These are phyloP conservation scores for Atopsyche davidsoni DNA, from an alignment of 1,140 invertebrate species.

Conservation along the genomic window DNA sequence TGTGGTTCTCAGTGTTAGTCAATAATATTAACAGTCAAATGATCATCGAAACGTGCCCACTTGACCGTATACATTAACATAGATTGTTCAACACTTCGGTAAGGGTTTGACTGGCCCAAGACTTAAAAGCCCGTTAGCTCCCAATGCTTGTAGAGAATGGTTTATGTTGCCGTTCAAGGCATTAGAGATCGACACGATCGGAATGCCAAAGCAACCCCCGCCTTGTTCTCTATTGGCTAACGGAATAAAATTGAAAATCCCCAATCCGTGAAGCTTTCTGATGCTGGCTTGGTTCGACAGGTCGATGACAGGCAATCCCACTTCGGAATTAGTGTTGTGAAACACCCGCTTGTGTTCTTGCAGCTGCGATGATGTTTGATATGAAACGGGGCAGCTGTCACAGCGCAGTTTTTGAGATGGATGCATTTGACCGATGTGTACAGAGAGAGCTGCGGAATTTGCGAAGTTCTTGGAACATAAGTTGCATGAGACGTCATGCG, in stretches of 20 bases:
- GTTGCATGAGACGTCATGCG: slow-evolving; percentile 38
- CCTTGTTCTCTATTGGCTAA: slow-evolving; percentile 57
- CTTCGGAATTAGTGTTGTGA: slow-evolving; percentile 56
- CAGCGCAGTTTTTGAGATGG: slow-evolving; percentile 53
- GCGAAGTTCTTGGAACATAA: slow-evolving; percentile 38
- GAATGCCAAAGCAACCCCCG: slow-evolving; percentile 62
- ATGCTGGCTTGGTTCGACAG: slow-evolving; percentile 59
- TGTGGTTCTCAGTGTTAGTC: too few species aligned
- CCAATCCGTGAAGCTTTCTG: slow-evolving; percentile 56
- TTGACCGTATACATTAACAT: too few species aligned
- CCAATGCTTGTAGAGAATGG: slow-evolving; percentile 55
- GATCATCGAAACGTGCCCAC: too few species aligned
- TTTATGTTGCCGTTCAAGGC: slow-evolving; percentile 52
- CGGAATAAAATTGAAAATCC: slow-evolving; percentile 68
- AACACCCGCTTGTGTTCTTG: slow-evolving; percentile 63
- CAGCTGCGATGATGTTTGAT: slow-evolving; percentile 59
- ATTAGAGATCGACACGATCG: slow-evolving; percentile 64
- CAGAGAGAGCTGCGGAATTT: slow-evolving; percentile 31
- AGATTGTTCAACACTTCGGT: slow-evolving; percentile 36
- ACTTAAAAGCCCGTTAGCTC: slow-evolving; percentile 60
- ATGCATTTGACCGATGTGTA: slow-evolving; percentile 41
- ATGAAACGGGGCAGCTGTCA: slow-evolving; percentile 63
- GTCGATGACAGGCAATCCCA: slow-evolving; percentile 68
- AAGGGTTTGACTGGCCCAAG: slow-evolving; percentile 63
- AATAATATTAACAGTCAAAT: too few species aligned